Percentiles rank a stretch among this genome's conserved stretches.
These are phyloP conservation scores for Vollenhovia emeryi DNA, from an alignment of 1,140 invertebrate species.

Conservation along the genomic window DNA sequence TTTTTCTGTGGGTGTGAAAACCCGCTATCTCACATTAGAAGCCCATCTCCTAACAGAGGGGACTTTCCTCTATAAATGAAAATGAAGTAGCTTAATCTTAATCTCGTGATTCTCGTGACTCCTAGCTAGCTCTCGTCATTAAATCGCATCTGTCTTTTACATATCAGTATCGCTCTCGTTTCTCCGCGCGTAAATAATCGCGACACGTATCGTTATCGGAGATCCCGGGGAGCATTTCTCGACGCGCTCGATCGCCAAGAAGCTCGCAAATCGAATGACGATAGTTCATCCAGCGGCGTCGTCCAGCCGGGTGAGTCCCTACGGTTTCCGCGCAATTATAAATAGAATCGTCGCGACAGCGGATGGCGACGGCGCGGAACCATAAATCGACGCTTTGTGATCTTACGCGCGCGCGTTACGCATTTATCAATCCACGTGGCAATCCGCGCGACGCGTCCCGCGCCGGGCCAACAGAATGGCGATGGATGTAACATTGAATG, in stretches of 20 bases:
- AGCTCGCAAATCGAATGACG: constrained; percentile 1
- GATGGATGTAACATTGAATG: constrained; percentile 55
- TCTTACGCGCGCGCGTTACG: constrained; percentile 65
- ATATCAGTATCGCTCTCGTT: not conserved
- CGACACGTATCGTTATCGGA: not conserved
- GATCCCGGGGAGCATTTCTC: not conserved
- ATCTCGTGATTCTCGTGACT: not conserved
- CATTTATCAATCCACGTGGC: constrained; percentile 48
- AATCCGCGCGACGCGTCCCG: not conserved
- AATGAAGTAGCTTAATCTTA: not conserved
- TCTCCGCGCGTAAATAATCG: not conserved
- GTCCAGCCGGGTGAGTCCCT: not conserved
- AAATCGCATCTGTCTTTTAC: not conserved
- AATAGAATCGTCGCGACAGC: constrained; percentile 71
- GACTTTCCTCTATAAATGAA: too few relatives aligned
- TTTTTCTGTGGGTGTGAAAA: too few relatives aligned
- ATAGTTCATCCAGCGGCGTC: constrained; percentile 15
- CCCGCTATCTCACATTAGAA: too few relatives aligned
- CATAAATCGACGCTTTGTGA: constrained; percentile 76
- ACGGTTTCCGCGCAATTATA: constrained; percentile 66
- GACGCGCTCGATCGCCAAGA: not conserved
- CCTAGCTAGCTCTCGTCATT: too few relatives aligned
- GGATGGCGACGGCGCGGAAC: constrained; percentile 73
- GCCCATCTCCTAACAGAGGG: too few relatives aligned
- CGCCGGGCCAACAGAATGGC: constrained; percentile 41